Evolutionary conservation across 2,888 invertebrate species (phyloP).

Genomic region (Acleris literana): DNA sequence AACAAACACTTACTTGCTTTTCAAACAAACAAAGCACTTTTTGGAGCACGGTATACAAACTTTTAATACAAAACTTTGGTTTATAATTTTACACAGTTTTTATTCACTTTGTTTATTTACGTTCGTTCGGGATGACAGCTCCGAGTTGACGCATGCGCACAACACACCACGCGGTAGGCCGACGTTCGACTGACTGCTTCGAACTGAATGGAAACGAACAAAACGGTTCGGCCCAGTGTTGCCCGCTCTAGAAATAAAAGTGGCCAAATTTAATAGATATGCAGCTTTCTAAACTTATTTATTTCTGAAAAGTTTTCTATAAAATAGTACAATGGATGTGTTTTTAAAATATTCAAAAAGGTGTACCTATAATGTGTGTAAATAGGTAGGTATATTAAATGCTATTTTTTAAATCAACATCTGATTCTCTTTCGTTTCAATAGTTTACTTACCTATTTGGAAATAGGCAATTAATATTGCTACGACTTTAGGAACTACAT

Average conservation of each 20-base stretch:
- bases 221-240: slow-evolving; percentile 39
- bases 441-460: too few relatives aligned
- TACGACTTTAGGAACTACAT: too few relatives aligned
- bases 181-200: slow-evolving; percentile 53
- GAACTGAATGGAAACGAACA: slow-evolving; percentile 44
- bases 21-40: slow-evolving; percentile 64
- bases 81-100: slow-evolving; percentile 53
- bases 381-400: too few relatives aligned
- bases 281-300: neutral
- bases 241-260: slow-evolving; percentile 22
- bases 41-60: slow-evolving; percentile 40
- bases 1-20: slow-evolving; percentile 71
- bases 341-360: too few relatives aligned
- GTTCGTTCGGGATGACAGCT: slow-evolving; percentile 68
- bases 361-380: too few relatives aligned
- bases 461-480: too few relatives aligned
- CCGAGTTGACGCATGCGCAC: slow-evolving; percentile 69
- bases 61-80: slow-evolving; percentile 43
- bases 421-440: too few relatives aligned
- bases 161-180: slow-evolving; percentile 50
- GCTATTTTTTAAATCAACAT: too few relatives aligned
- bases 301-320: neutral
- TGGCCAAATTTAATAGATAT: slow-evolving; percentile 2
- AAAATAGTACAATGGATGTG: neutral
- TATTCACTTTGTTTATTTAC: slow-evolving; percentile 76